Evolutionary conservation across 2,113 vertebrate genomes (phyloP), one percentile per base, ranked within the genome.

Genomic region (Nanorana parkeri): DNA sequence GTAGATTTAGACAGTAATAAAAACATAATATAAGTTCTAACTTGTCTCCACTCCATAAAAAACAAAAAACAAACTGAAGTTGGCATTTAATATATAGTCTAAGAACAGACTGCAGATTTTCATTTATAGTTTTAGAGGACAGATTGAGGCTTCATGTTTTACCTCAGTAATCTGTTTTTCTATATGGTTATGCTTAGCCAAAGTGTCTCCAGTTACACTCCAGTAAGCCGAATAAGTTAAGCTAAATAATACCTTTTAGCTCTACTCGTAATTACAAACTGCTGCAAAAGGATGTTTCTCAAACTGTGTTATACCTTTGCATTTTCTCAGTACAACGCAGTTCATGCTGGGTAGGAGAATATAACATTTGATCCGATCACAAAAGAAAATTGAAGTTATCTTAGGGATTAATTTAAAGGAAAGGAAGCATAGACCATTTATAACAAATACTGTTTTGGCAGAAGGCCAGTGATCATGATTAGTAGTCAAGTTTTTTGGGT

Each of bases 121-220:
- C 8, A 47, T 47, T 47, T 47, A 47, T 15, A 47, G 2, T 47
- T 47, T 47, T 47, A 6, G 10, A 6, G 8, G 1, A 4, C 41
- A 32, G 29, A 2, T 32, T 41, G 4, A 41, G 41, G 41, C 41
- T 47, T 10, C 10, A 6, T 26, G 21, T 63, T 63, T 21, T 11
- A 0, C 13, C 0, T 63, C 11, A 21, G 10, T 63, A 21, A 26
- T 26, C 13, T 71, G 24, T 71, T 71, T 19, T 71, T 52, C 41
- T 71, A 23, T 24, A 23, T 17, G 28, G 65, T 5, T 16, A 32
- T 67, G 32, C 7, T 1, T 20, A 67, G 13, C 65, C 51, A 23
- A 13, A 41, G n/a, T 55, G 56, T 60, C 55, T 76, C 73, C 26
- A 23, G 73, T 76, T 76, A 47, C 73, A 76, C 20, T 16, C 4